Base-by-base conservation (phyloP, 2,113 vertebrate species). In the Antechinus stuartii region DNA sequence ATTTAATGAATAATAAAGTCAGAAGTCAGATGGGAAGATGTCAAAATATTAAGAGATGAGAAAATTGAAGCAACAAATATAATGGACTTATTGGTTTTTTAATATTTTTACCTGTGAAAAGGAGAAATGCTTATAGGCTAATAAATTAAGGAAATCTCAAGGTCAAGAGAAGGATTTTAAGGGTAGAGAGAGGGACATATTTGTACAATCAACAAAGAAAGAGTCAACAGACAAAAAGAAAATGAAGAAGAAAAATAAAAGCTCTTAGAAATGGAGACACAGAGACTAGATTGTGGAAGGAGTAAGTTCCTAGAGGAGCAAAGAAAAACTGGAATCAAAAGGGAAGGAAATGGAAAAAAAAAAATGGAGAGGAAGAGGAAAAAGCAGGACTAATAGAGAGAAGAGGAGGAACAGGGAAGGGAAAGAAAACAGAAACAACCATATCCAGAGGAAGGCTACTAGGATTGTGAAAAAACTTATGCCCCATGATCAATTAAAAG, bases 381-480 rank as follows among this genome's bases (percentile, higher is more conserved):
- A 0, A 76, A 12, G 14, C 0, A 30, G 5, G 14, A 4, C 30
- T 4, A 19, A 16, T 6, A 14, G 6, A 22, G 6, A 19, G 16
- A 84, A 42, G 6, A 19, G 19, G 3, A 11, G 1, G 2, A 42
- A 42, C 7, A 42, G 7, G 6, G 19, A n/a, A 9, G 16, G 61
- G 4, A 76, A 16, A 35, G 35, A 76, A 76, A 35, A 76, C 30
- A 5, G 35, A 76, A n/a, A n/a, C 35, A 68, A 16, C 12, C 14
- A n/a, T 76, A 76, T 76, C 1, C 14, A n/a, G 3, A 76, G 35
- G 61, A 76, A n/a, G 5, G 35, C 30, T 76, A 76, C 3, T 4
- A 76, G 30, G 12, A 76, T 7, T n/a, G 16, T 76, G 61, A 76
- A 14, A 76, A 76, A 35, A 76, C 4, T 5, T 1, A 9, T n/a